A percentile compares a stretch with the other conserved stretches of the same genome.
Conservation (phyloP, 2,888 invertebrate genomes). For the Lobophora halterata region DNA sequence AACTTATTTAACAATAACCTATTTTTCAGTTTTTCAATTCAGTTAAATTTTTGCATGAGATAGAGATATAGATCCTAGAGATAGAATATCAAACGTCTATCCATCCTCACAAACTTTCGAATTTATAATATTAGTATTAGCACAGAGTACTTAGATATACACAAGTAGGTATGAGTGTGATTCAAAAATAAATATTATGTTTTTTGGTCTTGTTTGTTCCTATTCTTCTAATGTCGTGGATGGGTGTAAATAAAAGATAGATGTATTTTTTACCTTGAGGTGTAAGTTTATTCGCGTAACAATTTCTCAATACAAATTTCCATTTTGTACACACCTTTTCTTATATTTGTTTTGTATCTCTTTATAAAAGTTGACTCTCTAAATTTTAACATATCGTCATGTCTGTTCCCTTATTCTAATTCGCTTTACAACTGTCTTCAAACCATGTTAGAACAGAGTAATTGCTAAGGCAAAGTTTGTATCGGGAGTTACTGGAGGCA, state of each 20-base stretch:
- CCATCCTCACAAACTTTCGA: too few species aligned
- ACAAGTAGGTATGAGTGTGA: too few species aligned
- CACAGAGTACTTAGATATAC: too few species aligned
- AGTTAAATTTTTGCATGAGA: too few species aligned
- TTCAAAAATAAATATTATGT: too few species aligned
- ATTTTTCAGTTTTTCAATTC: too few species aligned
- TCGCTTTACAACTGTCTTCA: slow-evolving; percentile 74
- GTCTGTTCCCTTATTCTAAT: slow-evolving; percentile 79
- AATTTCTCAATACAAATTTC: slow-evolving; percentile 80
- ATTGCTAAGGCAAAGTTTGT: slow-evolving; percentile 70
- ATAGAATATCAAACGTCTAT: too few species aligned
- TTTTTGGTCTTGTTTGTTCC: too few species aligned
- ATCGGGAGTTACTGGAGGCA: slow-evolving; percentile 66
- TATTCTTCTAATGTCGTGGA: too few species aligned
- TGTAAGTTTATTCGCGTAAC: slow-evolving; percentile 82
- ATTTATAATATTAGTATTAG: too few species aligned
- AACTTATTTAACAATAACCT: too few species aligned
- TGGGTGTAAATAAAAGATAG: slow-evolving; percentile 66
- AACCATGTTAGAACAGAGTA: slow-evolving; percentile 68
- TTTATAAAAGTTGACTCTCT: slow-evolving; percentile 81
- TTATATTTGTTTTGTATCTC: slow-evolving; percentile 73
- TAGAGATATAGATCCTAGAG: too few species aligned
- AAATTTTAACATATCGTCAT: slow-evolving; percentile 79
- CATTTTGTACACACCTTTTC: slow-evolving; percentile 80
- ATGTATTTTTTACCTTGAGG: slow-evolving; percentile 73